phyloP scores from a whole-genome alignment of 1,140 invertebrate species.

The Heliconius melpomene region DNA sequence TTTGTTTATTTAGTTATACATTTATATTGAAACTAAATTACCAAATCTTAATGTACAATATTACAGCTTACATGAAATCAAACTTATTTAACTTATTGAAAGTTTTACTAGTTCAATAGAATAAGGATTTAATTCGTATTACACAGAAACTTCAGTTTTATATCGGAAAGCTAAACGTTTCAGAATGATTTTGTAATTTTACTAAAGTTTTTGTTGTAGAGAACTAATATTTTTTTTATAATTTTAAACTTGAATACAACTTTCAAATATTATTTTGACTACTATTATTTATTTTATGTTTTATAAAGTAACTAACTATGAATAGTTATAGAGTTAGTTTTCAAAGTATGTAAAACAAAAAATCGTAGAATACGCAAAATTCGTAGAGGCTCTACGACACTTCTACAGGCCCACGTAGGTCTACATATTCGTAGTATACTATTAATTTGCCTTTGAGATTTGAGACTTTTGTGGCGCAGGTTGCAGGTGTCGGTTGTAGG shows the following conservation, averaged over 20 bases:
- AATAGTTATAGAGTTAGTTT: too few relatives aligned
- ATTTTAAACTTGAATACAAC: too few relatives aligned
- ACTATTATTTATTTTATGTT: too few relatives aligned
- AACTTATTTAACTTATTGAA: background rate
- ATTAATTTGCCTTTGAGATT: background rate
- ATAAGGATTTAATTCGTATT: background rate
- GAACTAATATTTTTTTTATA: too few relatives aligned
- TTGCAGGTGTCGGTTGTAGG: too few relatives aligned
- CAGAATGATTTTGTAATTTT: background rate
- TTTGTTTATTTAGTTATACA: too few relatives aligned
- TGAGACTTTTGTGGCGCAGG: background rate
- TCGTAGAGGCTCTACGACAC: background rate
- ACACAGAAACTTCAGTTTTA: background rate
- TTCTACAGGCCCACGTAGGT: constrained; percentile 2
- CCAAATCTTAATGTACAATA: too few relatives aligned
- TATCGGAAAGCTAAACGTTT: background rate
- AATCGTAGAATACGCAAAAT: background rate
- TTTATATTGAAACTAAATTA: too few relatives aligned
- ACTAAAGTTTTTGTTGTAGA: background rate
- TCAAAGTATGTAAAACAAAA: background rate
- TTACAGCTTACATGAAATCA: too few relatives aligned
- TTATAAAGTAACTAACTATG: too few relatives aligned
- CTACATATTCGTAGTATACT: background rate
- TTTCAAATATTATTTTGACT: too few relatives aligned
- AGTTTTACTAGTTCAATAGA: background rate